Conservation (phyloP, 2,888 invertebrate genomes). For the Lucinisca nassula region DNA sequence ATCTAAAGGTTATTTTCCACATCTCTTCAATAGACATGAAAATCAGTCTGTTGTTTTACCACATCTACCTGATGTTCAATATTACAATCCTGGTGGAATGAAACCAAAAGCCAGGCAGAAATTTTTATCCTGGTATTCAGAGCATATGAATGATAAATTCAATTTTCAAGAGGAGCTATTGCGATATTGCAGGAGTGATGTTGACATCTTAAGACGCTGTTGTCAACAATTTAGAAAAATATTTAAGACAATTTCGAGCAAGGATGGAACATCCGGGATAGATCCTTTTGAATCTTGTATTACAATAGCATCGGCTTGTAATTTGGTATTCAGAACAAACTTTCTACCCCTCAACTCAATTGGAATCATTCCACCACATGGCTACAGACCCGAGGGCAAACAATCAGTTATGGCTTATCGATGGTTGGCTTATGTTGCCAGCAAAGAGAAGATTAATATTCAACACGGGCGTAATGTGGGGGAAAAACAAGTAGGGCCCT, state of each 20-base stretch:
- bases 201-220: constrained; percentile 34
- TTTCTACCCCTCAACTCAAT: constrained; percentile 25
- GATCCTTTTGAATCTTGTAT: constrained; percentile 53
- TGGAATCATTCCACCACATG: constrained; percentile 50
- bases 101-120: constrained; percentile 23
- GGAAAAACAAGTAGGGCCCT: constrained; percentile 46
- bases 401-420: constrained; percentile 51
- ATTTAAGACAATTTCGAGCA: constrained; percentile 35
- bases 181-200: constrained; percentile 43
- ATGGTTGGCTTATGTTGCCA: constrained; percentile 41
- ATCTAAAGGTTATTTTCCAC: constrained; percentile 55
- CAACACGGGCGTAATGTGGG: constrained; percentile 31
- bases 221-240: constrained; percentile 40
- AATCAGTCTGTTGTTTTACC: constrained; percentile 12
- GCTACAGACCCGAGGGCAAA: constrained; percentile 42
- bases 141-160: constrained; percentile 18
- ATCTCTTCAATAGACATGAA: constrained; percentile 45
- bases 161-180: constrained; percentile 34
- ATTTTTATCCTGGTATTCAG: constrained; percentile 34
- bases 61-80: constrained; percentile 32
- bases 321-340: constrained; percentile 32
- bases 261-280: no score
- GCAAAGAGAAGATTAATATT: constrained; percentile 5
- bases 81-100: constrained; percentile 50
- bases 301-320: constrained; percentile 49